Base-by-base conservation (phyloP, 1,140 invertebrate species). In the Neelides sp. region DNA sequence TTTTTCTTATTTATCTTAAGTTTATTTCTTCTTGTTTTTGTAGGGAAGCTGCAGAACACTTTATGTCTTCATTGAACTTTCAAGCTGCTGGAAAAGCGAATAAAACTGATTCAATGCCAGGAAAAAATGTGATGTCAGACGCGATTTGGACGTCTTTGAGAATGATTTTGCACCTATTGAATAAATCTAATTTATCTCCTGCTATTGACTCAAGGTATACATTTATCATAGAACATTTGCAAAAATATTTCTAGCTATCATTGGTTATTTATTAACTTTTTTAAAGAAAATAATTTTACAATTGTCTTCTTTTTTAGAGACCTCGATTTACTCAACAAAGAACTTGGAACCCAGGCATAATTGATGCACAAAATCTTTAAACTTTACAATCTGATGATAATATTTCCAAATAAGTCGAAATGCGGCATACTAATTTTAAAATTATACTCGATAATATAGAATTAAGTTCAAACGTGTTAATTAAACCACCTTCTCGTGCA, bases 71-170 rank as follows among this genome's bases (percentile, higher is more conserved):
- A 0, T 71, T 98, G 7, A 93, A 93, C 71, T 83, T 93, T 67
- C 93, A 98, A 71, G 77, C 81, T 15, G 77, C 82, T 63, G 86
- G 84, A 26, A 77, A 68, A 68, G 68, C 61, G 50, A 72, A 63
- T 26, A 70, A 66, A 58, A 69, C 64, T 48, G 58, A 61, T 62
- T 62, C 54, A 30, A 55, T 56, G 45, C 55, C 58, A 17, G 57
- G 73, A 49, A 23, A 36, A 20, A 48, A 52, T 23, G 58, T 61
- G 8, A 89, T 91, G 83, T 95, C 90, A 0, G 82, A 88, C 54
- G 86, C 85, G 24, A 94, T 98, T 68, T 98, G 94, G 93, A 83
- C 81, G 22, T 95, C 88, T 1, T 71, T 98, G 27, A 77, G 87
- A 65, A 85, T 94, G 75, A 85, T 91, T 35, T 71, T 94, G 26